Evolutionary conservation across 2,888 invertebrate genomes (phyloP).

Genomic region (Sabatieria punctata): DNA sequence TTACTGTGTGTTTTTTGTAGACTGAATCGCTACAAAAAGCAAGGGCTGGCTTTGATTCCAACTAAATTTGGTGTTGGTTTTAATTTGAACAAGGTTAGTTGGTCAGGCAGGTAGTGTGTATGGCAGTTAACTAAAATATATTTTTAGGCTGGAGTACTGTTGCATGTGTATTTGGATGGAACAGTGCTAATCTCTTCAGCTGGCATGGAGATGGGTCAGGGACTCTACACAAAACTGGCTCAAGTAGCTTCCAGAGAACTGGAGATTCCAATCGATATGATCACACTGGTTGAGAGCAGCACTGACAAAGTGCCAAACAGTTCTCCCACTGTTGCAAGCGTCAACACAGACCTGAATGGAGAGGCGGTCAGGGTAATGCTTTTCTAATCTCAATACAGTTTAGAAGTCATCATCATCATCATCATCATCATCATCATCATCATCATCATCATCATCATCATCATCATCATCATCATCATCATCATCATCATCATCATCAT

Average conservation of each 20-base stretch:
- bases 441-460: too few species aligned
- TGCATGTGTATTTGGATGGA: conserved; percentile 57
- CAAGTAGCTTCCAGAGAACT: conserved; percentile 41
- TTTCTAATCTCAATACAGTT: too few species aligned
- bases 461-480: too few species aligned
- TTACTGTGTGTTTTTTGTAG: too few species aligned
- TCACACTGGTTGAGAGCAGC: too few species aligned
- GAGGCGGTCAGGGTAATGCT: conserved; percentile 62
- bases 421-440: too few species aligned
- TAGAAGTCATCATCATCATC: too few species aligned
- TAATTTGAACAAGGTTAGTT: conserved; percentile 28
- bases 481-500: too few species aligned
- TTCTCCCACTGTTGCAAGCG: conserved; percentile 70
- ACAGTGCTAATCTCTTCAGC: conserved; percentile 65
- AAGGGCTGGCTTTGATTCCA: conserved; percentile 23
- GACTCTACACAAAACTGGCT: conserved; percentile 83
- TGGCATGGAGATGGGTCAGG: conserved; percentile 95
- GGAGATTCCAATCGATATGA: conserved; percentile 1
- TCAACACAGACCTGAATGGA: conserved; percentile 72
- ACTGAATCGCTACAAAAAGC: conserved; percentile 18
- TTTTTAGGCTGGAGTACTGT: conserved; percentile 53
- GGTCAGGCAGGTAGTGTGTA: too few species aligned
- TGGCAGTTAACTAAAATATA: too few species aligned
- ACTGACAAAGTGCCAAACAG: conserved; percentile 82
- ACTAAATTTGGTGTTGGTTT: conserved; percentile 31